Conservation (phyloP, 2,113 vertebrate genomes). For the Notechis scutatus region DNA sequence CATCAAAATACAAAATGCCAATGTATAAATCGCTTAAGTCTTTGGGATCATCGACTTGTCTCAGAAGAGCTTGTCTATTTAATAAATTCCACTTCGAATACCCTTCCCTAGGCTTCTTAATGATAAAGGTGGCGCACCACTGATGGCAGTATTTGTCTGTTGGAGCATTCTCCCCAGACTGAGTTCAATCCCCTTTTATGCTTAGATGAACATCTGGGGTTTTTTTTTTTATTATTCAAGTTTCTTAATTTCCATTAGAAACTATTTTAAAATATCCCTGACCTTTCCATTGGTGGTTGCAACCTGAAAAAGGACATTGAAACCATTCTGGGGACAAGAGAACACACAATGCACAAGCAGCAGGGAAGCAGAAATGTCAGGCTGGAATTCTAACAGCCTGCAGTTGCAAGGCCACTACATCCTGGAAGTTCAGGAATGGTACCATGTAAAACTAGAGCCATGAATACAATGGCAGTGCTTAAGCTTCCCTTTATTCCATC, state of each 20-base stretch:
- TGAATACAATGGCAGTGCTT: slow-evolving; percentile 59
- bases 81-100: background rate
- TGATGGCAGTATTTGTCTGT: too few relatives aligned
- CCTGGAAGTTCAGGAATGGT: slow-evolving; percentile 51
- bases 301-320: slow-evolving; percentile 36
- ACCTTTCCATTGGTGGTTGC: background rate
- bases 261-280: background rate
- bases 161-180: background rate
- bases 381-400: slow-evolving; percentile 59
- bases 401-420: slow-evolving; percentile 51
- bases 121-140: background rate
- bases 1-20: background rate
- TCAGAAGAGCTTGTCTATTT: background rate
- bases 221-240: background rate
- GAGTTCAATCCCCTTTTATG: background rate
- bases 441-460: slow-evolving; percentile 49
- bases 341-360: background rate
- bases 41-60: background rate
- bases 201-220: background rate
- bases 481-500: slow-evolving; percentile 56
- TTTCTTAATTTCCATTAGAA: background rate
- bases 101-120: background rate
- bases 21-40: background rate
- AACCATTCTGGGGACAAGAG: background rate
- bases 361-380: slow-evolving; percentile 50